Base-by-base conservation (phyloP, 2,888 invertebrate genomes). In the Trichogramma evanescens region DNA sequence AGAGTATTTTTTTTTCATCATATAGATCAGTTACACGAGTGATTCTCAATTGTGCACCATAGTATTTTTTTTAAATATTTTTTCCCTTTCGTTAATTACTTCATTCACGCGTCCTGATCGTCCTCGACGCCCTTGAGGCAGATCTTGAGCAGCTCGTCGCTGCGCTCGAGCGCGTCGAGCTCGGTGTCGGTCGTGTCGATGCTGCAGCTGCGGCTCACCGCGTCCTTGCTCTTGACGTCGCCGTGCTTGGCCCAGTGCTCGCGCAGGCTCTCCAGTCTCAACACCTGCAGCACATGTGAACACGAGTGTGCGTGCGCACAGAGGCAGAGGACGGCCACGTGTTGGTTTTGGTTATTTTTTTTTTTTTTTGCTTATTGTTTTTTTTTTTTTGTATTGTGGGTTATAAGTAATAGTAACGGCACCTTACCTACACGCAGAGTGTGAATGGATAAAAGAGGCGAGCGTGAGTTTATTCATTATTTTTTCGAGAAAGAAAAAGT, bases 251-350 rank as follows among this genome's bases (percentile, higher is more conserved):
- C 74, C 74, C 76, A 74, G 38, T 75, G 74, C 63, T 78, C 72
- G 66, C 78, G 83, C 82, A 85, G 85, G 63, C 84, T 83, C 74
- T 88, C 87, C 79, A 89, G 78, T 79, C 88, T 87, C 86, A 88
- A 84, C 82, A 89, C 84, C 89, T 89, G 77, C 7, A 45, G 38
- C 49, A 63, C 57, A 57, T 26, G 26, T 26, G 26, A 26, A 26
- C 26, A 26, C 26, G 26, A 26, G 26, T 26, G 26, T 26, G 26
- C 26, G 26, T 26, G 26, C 3, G 26, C 26, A 26, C 26, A 26
- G 26, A 26, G 26, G 26, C 26, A 26, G 26, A 26, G 26, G 26
- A 26, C 26, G 26, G 26, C 26, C 26, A 26, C 26, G 26, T 26
- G 26, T 26, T 26, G 26, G 26, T 26, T 26, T 13, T 13, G 13